These are phyloP conservation scores for Campoletis raptor DNA, from an alignment of 2,888 invertebrate genomes.

Conservation along the genomic window DNA sequence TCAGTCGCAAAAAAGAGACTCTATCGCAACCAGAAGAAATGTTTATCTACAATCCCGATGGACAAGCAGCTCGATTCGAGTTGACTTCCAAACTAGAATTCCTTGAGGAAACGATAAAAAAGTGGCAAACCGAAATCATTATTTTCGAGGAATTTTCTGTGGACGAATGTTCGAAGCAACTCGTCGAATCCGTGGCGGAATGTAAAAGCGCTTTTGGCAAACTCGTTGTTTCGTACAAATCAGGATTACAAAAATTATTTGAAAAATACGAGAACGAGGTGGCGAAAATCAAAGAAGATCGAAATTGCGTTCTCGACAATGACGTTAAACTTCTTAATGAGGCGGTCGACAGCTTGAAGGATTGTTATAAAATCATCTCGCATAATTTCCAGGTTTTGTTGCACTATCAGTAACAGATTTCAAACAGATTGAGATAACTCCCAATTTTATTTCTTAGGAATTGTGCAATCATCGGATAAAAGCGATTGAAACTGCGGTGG, in stretches of 20 bases:
- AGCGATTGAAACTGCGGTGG: conserved; percentile 24
- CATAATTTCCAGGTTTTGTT: conserved; percentile 47
- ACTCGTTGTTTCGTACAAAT: conserved; percentile 64
- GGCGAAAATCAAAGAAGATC: conserved; percentile 47
- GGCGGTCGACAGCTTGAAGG: conserved; percentile 45
- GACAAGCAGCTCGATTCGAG: conserved; percentile 59
- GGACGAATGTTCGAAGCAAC: conserved; percentile 49
- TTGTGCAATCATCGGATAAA: conserved; percentile 36
- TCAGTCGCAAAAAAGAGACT: conserved; percentile 61
- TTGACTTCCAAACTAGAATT: conserved; percentile 53
- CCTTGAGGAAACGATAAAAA: conserved; percentile 50
- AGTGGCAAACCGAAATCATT: conserved; percentile 55
- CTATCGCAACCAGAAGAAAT: conserved; percentile 55
- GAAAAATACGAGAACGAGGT: conserved; percentile 58
- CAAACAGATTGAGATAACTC: neutral
- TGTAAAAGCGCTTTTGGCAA: conserved; percentile 43
- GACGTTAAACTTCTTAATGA: conserved; percentile 49
- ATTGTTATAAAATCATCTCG: conserved; percentile 33
- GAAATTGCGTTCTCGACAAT: conserved; percentile 50
- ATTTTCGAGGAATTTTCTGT: conserved; percentile 61
- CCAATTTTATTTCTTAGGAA: conserved; percentile 35
- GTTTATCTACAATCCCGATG: conserved; percentile 66
- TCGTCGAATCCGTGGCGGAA: conserved; percentile 31
- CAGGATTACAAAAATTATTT: conserved; percentile 43
- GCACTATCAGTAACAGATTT: neutral